A percentile compares a stretch with the other conserved stretches of the same genome.
Conservation (phyloP, 2,888 invertebrate species). For the Protophormia terraenovae region DNA sequence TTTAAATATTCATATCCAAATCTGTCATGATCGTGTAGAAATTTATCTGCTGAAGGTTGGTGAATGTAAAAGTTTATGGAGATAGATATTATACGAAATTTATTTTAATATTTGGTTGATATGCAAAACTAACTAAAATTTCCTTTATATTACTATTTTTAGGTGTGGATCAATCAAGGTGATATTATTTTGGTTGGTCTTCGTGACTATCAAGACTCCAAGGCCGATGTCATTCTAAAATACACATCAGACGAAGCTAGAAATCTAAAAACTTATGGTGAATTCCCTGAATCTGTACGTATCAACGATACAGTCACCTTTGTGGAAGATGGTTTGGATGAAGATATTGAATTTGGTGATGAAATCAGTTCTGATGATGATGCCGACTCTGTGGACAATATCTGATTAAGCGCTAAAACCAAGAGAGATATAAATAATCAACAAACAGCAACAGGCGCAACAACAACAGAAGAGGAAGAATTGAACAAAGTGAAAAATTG, state of each 20-base stretch:
- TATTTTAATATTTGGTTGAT: neutral
- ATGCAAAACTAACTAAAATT: neutral
- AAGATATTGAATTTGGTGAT: constrained; percentile 98
- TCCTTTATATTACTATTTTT: constrained; percentile 64
- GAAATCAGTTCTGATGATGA: constrained; percentile 96
- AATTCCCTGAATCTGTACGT: constrained; percentile 98
- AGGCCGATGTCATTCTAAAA: constrained; percentile 99
- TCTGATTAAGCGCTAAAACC: constrained; percentile 81
- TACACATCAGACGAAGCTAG: constrained; percentile 99
- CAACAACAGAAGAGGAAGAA: constrained; percentile 62
- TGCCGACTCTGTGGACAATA: constrained; percentile 88
- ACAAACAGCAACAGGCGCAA: constrained; percentile 36
- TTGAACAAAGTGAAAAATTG: constrained; percentile 64
- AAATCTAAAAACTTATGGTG: constrained; percentile 99
- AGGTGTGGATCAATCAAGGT: constrained; percentile 99
- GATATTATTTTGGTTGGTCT: constrained; percentile 99
- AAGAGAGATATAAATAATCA: constrained; percentile 59
- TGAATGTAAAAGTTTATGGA: too few relatives aligned
- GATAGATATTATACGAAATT: too few relatives aligned
- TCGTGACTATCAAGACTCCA: constrained; percentile 98
- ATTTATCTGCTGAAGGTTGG: too few relatives aligned
- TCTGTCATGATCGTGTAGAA: too few relatives aligned
- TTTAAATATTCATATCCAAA: too few relatives aligned
- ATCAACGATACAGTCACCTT: constrained; percentile 98
- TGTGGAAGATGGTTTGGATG: constrained; percentile 96